Conservation (phyloP, 1,140 invertebrate genomes). For the Hetaerina americana region DNA sequence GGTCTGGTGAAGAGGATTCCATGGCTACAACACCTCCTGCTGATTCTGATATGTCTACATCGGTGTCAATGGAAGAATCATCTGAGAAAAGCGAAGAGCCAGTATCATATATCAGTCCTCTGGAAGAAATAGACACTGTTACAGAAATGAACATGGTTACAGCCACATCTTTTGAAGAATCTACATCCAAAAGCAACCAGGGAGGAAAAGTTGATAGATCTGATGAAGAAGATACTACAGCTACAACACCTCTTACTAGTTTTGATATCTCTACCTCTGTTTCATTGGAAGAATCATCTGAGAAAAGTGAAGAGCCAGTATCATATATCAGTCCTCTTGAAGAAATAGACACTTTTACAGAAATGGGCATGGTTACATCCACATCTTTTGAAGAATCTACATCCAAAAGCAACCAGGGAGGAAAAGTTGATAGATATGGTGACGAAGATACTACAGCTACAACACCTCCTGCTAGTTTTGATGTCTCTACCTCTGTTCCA, state of each 20-base stretch:
- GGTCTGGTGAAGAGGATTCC: too few relatives aligned
- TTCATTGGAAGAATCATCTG: background rate
- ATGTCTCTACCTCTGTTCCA: background rate
- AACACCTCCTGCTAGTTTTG: background rate
- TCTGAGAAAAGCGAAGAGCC: background rate
- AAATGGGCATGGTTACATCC: too few relatives aligned
- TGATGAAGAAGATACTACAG: background rate
- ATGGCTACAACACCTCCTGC: background rate
- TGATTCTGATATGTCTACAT: background rate
- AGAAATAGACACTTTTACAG: too few relatives aligned
- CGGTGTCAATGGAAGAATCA: background rate
- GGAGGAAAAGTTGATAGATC: background rate
- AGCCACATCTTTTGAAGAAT: background rate
- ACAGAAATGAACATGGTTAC: too few relatives aligned
- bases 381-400: background rate
- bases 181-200: background rate
- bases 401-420: background rate
- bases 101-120: background rate
- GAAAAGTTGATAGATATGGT: background rate
- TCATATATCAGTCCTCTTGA: background rate
- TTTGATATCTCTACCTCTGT: background rate
- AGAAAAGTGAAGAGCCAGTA: background rate
- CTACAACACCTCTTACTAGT: background rate
- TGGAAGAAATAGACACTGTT: background rate
- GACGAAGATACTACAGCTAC: background rate